Conservation (phyloP, 2,797 vertebrate species). For the Phrynocephalus guinanensis region DNA sequence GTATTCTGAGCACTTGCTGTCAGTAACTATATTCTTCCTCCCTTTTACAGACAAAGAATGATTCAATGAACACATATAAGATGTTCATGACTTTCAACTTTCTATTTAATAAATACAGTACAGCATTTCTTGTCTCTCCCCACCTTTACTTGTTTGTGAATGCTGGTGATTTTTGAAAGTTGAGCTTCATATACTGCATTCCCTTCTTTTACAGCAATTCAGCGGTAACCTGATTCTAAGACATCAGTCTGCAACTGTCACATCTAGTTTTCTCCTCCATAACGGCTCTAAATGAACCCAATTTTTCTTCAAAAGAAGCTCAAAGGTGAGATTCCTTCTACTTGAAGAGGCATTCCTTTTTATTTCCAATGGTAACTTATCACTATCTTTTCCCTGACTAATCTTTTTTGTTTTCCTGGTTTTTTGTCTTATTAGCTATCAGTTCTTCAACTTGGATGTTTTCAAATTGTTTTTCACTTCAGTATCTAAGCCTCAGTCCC, state of each 20-base stretch:
- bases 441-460: background rate
- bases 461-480: background rate
- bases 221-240: background rate
- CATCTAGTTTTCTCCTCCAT: constrained; percentile 9
- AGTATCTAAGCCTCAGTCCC: background rate
- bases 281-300: background rate
- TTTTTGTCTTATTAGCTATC: background rate
- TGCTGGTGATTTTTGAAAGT: background rate
- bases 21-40: background rate
- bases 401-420: background rate
- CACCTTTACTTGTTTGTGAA: no score
- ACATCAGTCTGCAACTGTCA: background rate
- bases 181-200: background rate
- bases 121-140: background rate
- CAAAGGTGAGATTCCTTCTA: background rate
- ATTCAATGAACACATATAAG: no score
- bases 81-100: background rate
- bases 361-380: background rate
- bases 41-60: background rate
- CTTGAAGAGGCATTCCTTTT: background rate
- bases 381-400: background rate
- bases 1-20: no score
- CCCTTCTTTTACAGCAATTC: background rate
- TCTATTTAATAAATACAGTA: background rate
- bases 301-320: background rate